Base-by-base conservation (phyloP, 92 coral and sea anemone species). In the Anthopleura xanthogrammica region DNA sequence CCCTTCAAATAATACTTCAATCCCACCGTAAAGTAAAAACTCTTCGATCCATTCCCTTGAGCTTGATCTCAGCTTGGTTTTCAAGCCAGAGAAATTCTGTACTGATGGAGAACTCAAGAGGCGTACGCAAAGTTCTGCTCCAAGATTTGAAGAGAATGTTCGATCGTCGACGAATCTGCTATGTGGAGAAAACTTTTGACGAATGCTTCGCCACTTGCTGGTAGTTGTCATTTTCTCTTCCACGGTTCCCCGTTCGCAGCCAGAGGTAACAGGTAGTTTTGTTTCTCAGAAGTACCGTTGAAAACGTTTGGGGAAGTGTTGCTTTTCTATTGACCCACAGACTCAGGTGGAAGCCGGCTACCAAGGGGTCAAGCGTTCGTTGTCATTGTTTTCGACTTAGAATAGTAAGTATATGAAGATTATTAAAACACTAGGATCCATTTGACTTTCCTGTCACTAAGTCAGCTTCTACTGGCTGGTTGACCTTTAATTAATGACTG, bases 61-160 rank as follows among this genome's bases (percentile, higher is more conserved):
- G 73, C 99, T 89, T 78, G 90, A 80, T 65, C 83, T 86, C 14
- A 96, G 86, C 75, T 91, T 94, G 57, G 92, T 60, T 85, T 90
- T 94, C 70, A 96, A 83, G 60, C 98, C 99, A n/a, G 98, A 83
- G 76, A 89, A 97, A 80, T 94, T 97, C 82, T 87, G 98, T 64
- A 92, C 79, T 20, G 88, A 90, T 16, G 97, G 95, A 5, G 90
- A 78, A 24, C 88, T 79, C 19, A 97, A 89, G 29, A 94, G 87
- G 4, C 95, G 98, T 60, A 97, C 85, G 78, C 99, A 97, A 41
- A 97, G 89, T 70, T 97, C 99, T 10, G 98, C 93, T n/a, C 90
- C 91, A 19, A 90, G 89, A 68, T 97, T 89, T 3, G 83, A 78
- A 3, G 98, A 92, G 39, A 79, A 48, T 20, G 77, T 56, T 23